Base-by-base conservation (phyloP, 2,797 vertebrate species). In the Eupleurogrammus muticus region DNA sequence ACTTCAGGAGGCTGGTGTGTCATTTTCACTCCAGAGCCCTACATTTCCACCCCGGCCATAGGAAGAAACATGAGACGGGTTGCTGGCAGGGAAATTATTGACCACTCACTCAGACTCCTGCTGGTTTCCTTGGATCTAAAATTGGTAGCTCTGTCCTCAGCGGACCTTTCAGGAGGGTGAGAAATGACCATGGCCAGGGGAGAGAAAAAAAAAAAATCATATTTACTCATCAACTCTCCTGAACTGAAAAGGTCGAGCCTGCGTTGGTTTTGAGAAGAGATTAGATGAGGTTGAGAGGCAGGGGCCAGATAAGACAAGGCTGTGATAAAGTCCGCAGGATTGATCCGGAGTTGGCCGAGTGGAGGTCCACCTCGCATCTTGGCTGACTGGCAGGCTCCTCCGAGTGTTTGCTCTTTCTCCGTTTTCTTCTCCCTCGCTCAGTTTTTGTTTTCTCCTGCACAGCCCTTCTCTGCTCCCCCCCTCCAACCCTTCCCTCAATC, bases 121-220 rank as follows among this genome's bases (percentile, higher is more conserved):
- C 76, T 69, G 51, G 70, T 66, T 75, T 70, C 75, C 59, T 38
- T 49, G 46, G 78, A 44, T 85, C 72, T 76, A 82, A 82, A 84
- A 79, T 58, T 66, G 74, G 75, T 47, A 51, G 40, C 44, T 67
- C 40, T 54, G 69, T 75, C 72, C 70, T 70, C 21, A 52, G 52
- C 42, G 54, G 66, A 82, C 70, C 71, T 83, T 12, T 7, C 48
- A 51, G 42, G 58, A 28, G 75, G 36, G 56, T 46, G 49, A 71
- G 53, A 44, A 71, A 81, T 56, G 19, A 21, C 24, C 35, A 1
- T 52, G 55, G 52, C 23, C 54, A 48, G 40, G n/a, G n/a, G 48
- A 16, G 2, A 47, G 50, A 59, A 52, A 46, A 63, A 34, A 46
- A n/a, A 70, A 24, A 81, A 78, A 44, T 62, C 57, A 53, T 70